Conservation (phyloP, 2,888 invertebrate genomes). For the Synanthedon vespiformis region DNA sequence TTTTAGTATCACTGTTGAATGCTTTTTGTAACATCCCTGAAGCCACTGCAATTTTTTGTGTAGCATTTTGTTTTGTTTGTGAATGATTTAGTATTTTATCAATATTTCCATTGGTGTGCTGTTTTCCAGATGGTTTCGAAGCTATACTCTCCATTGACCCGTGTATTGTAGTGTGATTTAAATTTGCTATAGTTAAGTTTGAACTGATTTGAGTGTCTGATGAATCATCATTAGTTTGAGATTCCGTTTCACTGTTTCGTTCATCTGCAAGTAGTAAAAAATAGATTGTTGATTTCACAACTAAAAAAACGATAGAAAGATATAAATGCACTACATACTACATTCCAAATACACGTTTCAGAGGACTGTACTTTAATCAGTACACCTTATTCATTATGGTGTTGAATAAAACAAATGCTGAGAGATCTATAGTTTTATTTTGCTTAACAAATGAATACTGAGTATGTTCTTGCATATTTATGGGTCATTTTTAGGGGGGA, state of each 20-base stretch:
- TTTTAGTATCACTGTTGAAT: constrained; percentile 51
- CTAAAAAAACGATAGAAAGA: background rate
- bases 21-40: constrained; percentile 55
- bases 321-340: background rate
- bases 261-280: constrained; percentile 71
- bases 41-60: constrained; percentile 51
- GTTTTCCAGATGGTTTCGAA: constrained; percentile 63
- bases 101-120: constrained; percentile 56
- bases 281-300: constrained; percentile 2
- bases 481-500: too few species aligned
- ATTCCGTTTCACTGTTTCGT: constrained; percentile 89
- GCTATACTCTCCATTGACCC: constrained; percentile 62
- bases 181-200: constrained; percentile 47
- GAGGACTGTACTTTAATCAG: too few species aligned
- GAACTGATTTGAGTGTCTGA: constrained; percentile 75
- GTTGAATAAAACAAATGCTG: too few species aligned
- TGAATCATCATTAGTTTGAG: constrained; percentile 83
- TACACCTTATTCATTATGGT: too few species aligned
- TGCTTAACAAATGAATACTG: too few species aligned
- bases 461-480: too few species aligned
- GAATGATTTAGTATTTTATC: constrained; percentile 50
- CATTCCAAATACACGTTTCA: too few species aligned
- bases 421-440: too few species aligned
- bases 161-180: constrained; percentile 63
- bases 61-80: constrained; percentile 47